Percentiles rank a stretch among this genome's conserved stretches.
Conservation (phyloP, 2,888 invertebrate genomes). For the Pachycephus smyrnensis region DNA sequence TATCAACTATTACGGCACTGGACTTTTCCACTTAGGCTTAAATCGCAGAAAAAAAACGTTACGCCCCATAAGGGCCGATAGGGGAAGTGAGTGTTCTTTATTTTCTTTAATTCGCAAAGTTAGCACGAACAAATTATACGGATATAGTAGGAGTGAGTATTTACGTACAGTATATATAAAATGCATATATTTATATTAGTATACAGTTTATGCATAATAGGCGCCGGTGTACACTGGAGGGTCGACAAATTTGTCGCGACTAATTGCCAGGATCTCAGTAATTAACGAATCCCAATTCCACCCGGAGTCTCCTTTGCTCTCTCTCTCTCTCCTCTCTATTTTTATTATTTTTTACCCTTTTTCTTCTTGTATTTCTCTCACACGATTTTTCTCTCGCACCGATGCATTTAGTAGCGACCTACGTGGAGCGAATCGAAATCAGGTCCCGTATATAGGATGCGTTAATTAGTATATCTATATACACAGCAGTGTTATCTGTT, state of each 20-base stretch:
- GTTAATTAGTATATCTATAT: constrained; percentile 17
- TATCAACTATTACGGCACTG: too few relatives aligned
- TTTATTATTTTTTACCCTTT: neutral
- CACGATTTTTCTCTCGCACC: neutral
- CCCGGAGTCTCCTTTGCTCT: neutral
- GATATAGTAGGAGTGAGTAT: too few relatives aligned
- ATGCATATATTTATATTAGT: too few relatives aligned
- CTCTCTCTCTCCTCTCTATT: neutral
- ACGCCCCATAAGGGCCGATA: neutral
- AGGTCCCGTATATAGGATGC: constrained; percentile 3
- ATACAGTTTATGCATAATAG: too few relatives aligned
- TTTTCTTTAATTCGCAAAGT: too few relatives aligned
- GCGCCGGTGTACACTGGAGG: neutral
- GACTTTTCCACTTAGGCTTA: too few relatives aligned
- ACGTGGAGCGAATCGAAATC: constrained; percentile 18
- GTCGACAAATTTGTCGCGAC: constrained; percentile 18
- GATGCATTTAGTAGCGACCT: neutral
- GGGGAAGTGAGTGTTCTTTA: too few relatives aligned
- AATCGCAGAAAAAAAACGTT: neutral
- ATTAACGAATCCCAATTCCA: constrained; percentile 20
- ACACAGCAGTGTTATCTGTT: constrained; percentile 3
- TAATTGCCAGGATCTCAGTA: constrained; percentile 24
- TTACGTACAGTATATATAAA: too few relatives aligned
- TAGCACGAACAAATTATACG: too few relatives aligned
- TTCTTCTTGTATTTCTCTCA: constrained; percentile 5